A percentile compares a stretch with the other conserved stretches of the same genome.
Evolutionary conservation across 2,797 vertebrate species (phyloP).

Genomic region (Coranthus polyacanthus): DNA sequence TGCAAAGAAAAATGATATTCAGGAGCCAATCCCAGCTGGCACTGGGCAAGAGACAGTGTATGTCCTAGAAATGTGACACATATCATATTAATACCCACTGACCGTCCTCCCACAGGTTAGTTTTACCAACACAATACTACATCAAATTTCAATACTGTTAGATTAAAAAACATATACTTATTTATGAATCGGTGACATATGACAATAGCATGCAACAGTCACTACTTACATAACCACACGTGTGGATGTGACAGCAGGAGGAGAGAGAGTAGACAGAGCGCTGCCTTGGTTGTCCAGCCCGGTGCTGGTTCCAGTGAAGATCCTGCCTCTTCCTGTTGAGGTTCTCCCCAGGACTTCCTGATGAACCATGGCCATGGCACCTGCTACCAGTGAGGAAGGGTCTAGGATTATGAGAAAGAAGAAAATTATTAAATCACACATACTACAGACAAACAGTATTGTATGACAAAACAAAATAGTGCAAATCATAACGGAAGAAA

Average conservation of each 20-base stretch:
- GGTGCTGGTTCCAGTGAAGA: conserved; percentile 66
- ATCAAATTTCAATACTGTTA: no score
- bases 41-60: no score
- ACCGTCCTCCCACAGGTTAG: no score
- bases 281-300: conserved; percentile 66
- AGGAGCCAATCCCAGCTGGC: no score
- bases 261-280: conserved; percentile 61
- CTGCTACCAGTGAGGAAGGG: conserved; percentile 76
- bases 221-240: conserved; percentile 79
- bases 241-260: conserved; percentile 71
- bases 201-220: not conserved
- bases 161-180: no score
- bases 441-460: no score
- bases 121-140: no score
- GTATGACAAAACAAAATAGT: not conserved
- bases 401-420: conserved; percentile 50
- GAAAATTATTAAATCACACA: not conserved
- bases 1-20: no score
- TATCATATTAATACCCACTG: no score
- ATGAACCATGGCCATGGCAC: conserved; percentile 77
- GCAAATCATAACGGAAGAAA: no score
- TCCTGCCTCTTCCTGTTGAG: conserved; percentile 63
- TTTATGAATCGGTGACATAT: not conserved
- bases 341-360: conserved; percentile 67
- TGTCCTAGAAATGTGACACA: no score